phyloP scores from a whole-genome alignment of 1,140 invertebrate species.

The Psix sp. region DNA sequence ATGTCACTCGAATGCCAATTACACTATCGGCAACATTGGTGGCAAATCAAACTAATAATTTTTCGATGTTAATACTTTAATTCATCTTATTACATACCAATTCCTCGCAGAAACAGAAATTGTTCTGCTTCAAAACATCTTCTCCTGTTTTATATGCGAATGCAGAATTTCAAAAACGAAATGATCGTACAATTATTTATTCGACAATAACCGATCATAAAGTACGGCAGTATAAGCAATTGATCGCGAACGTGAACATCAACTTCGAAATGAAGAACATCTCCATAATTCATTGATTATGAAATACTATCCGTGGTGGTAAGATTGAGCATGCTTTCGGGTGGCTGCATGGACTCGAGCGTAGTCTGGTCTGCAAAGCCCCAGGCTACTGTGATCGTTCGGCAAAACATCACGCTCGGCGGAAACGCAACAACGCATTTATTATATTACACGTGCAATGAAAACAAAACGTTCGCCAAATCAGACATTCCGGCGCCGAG shows the following conservation, averaged over 20 bases:
- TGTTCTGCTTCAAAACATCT: too few species aligned
- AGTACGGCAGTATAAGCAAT: neutral
- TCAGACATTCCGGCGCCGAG: constrained; percentile 55
- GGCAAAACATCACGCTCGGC: constrained; percentile 51
- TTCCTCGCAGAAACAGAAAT: too few species aligned
- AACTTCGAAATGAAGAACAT: neutral
- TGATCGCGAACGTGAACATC: neutral
- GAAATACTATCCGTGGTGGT: constrained; percentile 6
- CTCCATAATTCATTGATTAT: constrained; percentile 4
- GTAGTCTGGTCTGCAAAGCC: constrained; percentile 50
- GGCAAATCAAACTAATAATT: too few species aligned
- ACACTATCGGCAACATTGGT: too few species aligned
- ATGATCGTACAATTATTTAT: too few species aligned
- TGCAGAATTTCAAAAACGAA: too few species aligned
- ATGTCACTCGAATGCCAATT: too few species aligned
- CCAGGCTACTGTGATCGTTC: constrained; percentile 72
- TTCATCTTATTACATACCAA: too few species aligned
- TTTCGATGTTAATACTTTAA: too few species aligned
- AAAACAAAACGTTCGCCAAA: constrained; percentile 47
- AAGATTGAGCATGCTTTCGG: constrained; percentile 39
- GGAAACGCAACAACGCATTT: constrained; percentile 53
- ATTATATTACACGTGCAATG: constrained; percentile 48
- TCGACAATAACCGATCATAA: neutral
- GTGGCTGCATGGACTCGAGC: constrained; percentile 26
- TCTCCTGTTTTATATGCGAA: too few species aligned